These are phyloP conservation scores for Diglossa brunneiventris DNA, from an alignment of 2,113 vertebrate genomes.

Conservation along the genomic window DNA sequence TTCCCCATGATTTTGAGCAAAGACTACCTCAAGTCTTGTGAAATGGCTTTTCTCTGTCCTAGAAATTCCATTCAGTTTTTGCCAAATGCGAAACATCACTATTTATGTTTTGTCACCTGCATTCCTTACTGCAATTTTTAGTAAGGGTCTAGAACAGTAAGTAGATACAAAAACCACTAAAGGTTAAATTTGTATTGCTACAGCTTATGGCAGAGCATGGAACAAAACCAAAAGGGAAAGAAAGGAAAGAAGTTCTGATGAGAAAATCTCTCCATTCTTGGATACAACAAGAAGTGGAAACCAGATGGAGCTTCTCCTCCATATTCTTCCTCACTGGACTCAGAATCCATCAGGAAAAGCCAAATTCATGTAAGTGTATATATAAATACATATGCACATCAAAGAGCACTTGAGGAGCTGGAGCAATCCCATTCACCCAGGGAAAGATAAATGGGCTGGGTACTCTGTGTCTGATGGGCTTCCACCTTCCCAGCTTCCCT, in stretches of 20 bases:
- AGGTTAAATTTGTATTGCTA: neutral
- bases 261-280: neutral
- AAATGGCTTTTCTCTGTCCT: neutral
- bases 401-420: neutral
- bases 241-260: neutral
- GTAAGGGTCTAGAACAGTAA: neutral
- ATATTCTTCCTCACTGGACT: neutral
- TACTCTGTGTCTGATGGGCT: neutral
- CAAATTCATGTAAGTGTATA: neutral
- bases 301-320: neutral
- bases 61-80: neutral
- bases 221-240: neutral
- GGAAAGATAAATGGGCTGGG: neutral
- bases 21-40: neutral
- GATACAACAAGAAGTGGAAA: neutral
- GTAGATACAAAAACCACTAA: neutral
- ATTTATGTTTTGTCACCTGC: neutral
- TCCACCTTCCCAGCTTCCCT: neutral
- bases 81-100: neutral
- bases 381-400: neutral
- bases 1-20: neutral
- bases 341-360: neutral
- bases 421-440: neutral
- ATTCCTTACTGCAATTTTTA: neutral
- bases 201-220: neutral